Conservation (phyloP, 2,888 invertebrate genomes). For the Thumatha senex region DNA sequence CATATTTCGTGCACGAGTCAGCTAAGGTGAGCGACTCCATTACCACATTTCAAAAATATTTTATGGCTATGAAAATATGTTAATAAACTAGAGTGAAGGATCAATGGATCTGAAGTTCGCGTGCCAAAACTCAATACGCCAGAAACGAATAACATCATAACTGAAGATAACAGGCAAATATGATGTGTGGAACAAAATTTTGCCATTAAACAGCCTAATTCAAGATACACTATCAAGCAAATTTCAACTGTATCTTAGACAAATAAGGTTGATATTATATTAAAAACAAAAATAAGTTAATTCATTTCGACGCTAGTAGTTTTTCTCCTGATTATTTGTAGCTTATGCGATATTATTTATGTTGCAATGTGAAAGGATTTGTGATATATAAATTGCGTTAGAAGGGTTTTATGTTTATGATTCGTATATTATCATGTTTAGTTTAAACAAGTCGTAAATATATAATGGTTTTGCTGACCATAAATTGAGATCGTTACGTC, state of each 20-base stretch:
- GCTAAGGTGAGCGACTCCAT: no score
- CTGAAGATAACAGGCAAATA: neutral
- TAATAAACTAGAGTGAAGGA: neutral
- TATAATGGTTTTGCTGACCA: neutral
- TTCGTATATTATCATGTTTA: neutral
- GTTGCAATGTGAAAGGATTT: slow-evolving; percentile 1
- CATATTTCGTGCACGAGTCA: no score
- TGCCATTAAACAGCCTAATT: neutral
- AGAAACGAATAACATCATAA: neutral
- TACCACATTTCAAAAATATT: slow-evolving; percentile 1
- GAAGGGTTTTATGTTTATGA: slow-evolving; percentile 1
- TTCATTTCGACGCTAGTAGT: neutral
- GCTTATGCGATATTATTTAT: slow-evolving; percentile 4
- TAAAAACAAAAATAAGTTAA: neutral
- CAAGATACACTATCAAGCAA: neutral
- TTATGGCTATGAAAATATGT: neutral
- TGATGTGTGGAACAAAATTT: neutral
- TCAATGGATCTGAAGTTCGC: neutral
- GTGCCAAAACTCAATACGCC: neutral
- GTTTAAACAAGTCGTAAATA: neutral
- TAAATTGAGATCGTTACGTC: neutral
- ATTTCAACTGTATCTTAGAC: neutral
- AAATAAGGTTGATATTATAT: neutral
- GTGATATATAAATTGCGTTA: slow-evolving; percentile 1
- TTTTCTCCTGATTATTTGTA: neutral